A percentile compares a stretch with the other conserved stretches of the same genome.
These are phyloP conservation scores for Xiphorhynchus erythropygius DNA, from an alignment of 2,797 vertebrate species.

Conservation along the genomic window DNA sequence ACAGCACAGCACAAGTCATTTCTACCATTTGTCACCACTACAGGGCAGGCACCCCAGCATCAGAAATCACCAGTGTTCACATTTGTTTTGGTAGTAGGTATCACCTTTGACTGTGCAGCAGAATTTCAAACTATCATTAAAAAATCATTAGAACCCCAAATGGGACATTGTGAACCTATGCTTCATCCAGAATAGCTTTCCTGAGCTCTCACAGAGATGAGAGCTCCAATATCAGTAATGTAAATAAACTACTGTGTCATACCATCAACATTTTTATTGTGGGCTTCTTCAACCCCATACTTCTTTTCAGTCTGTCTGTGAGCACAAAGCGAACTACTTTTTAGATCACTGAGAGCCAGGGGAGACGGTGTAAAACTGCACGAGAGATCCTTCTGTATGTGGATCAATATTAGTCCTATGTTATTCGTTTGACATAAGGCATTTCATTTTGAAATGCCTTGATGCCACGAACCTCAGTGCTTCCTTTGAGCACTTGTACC, in stretches of 20 bases:
- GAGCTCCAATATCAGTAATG: background rate
- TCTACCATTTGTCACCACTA: conserved; percentile 25
- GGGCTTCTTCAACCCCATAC: background rate
- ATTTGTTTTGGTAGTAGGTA: background rate
- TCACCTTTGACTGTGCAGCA: conserved; percentile 3
- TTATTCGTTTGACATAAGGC: background rate
- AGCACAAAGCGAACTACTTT: background rate
- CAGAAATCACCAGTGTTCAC: background rate
- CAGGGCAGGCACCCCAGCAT: background rate
- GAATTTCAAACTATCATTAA: conserved; percentile 24
- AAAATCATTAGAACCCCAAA: conserved; percentile 20
- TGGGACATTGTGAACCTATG: background rate
- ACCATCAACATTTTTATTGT: background rate
- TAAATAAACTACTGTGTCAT: background rate
- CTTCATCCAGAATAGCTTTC: background rate
- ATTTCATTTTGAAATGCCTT: background rate
- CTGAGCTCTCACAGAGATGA: background rate
- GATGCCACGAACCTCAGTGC: background rate
- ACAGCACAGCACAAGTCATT: background rate
- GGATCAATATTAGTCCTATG: background rate
- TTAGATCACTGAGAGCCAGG: background rate
- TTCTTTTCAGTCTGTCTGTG: background rate
- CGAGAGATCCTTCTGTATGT: background rate
- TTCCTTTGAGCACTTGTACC: background rate
- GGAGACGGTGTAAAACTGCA: background rate